Base-by-base conservation (phyloP, 2,797 vertebrate genomes). In the Euphonia xanthogaster region DNA sequence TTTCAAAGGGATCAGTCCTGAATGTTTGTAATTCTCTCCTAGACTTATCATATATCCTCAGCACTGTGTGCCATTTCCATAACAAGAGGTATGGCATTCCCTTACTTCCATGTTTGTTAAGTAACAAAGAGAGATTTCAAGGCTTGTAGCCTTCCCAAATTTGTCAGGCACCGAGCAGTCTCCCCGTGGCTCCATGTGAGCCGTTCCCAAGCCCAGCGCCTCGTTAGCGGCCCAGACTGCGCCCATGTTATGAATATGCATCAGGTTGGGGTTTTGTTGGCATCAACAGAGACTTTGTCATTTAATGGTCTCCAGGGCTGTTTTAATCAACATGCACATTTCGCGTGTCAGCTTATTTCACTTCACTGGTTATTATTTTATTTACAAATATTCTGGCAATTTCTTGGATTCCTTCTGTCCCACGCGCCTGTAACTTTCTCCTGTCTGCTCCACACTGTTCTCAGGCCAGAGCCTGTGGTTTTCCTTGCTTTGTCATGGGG, bases 1-100 rank as follows among this genome's bases (percentile, higher is more conserved):
- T 94, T 96, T 95, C 96, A 96, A 96, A 97, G 93, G 79, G 73
- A 91, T 96, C 95, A 84, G 93, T 25, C 79, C 93, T 94, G 95
- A 94, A 76, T 90, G 96, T 97, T 95, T 90, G 93, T 58, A 96
- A 94, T 96, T 97, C 95, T 95, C 92, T 16, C 68, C 92, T 95
- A 95, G 96, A 96, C 94, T 96, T 96, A 95, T 94, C 96, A 96
- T 96, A 96, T 94, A 95, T 95, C 95, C 96, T 97, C 94, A 96
- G 95, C 37, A 5, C 93, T 84, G 58, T 27, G 84, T 53, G 89
- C 91, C 28, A 96, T 96, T 97, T 95, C 96, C 94, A 97, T 97
- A 96, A 97, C 95, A 96, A 97, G 96, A 94, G 94, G 91, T 94
- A 96, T 68, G 94, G 92, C 93, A 96, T 97, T 96, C 94, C 85